Conservation (phyloP, 1,140 invertebrate genomes). For the Pygmarrhopalites habei region DNA sequence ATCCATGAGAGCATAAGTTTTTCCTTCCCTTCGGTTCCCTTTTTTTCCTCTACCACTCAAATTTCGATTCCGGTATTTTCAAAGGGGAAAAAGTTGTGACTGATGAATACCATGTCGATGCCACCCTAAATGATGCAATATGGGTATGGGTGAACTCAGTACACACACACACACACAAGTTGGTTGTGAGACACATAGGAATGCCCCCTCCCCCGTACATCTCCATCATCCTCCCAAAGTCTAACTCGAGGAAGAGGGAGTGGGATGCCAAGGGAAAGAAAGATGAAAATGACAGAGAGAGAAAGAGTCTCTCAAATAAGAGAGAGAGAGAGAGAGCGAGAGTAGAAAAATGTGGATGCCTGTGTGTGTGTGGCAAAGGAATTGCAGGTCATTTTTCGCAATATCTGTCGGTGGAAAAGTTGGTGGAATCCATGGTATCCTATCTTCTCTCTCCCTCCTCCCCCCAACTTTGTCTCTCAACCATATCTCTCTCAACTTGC, state of each 20-base stretch:
- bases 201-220: too few species aligned
- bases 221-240: too few species aligned
- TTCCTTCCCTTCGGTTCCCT: neutral
- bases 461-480: neutral
- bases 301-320: too few species aligned
- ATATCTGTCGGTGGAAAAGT: constrained; percentile 26
- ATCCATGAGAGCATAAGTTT: too few species aligned
- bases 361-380: constrained; percentile 24
- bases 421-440: constrained; percentile 12
- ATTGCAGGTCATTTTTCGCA: constrained; percentile 32
- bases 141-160: too few species aligned
- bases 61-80: constrained; percentile 1
- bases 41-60: neutral
- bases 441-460: constrained; percentile 3
- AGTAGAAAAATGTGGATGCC: constrained; percentile 15
- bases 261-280: neutral
- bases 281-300: neutral
- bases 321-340: neutral
- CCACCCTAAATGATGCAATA: too few species aligned
- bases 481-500: neutral
- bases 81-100: neutral
- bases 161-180: too few species aligned
- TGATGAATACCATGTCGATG: constrained; percentile 3
- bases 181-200: too few species aligned
- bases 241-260: neutral